Percentiles rank a stretch among this genome's conserved stretches.
Evolutionary conservation across 2,888 invertebrate species (phyloP).

Genomic region (Isotomurus palustris): DNA sequence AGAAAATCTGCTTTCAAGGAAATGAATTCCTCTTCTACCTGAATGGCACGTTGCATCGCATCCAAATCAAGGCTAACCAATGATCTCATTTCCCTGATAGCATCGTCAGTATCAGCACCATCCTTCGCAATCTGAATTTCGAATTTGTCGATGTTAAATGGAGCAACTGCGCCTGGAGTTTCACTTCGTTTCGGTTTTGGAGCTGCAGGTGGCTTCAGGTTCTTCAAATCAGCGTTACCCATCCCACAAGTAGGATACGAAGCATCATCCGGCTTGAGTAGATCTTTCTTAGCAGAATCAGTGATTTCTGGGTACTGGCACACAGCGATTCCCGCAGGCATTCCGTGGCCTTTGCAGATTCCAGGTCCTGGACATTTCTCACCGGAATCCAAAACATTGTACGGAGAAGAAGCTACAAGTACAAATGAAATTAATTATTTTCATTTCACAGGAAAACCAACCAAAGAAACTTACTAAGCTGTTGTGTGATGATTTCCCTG

Average conservation of each 20-base stretch:
- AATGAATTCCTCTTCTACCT: background rate
- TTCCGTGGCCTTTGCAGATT: constrained; percentile 2
- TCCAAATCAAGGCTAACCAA: background rate
- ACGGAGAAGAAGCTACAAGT: background rate
- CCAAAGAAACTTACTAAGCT: background rate
- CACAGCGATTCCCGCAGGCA: constrained; percentile 5
- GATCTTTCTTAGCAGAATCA: background rate
- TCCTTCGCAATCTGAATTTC: too few relatives aligned
- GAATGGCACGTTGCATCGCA: background rate
- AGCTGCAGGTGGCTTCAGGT: background rate
- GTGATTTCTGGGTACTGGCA: background rate
- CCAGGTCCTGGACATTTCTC: constrained; percentile 6
- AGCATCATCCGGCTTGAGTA: background rate
- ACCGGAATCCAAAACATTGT: background rate
- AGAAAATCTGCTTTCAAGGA: background rate
- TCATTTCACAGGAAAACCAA: background rate
- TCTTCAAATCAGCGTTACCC: background rate
- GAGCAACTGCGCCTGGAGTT: background rate
- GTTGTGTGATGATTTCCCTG: background rate
- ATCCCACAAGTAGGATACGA: background rate
- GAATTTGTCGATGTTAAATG: too few relatives aligned
- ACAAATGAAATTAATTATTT: background rate
- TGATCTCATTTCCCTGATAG: background rate
- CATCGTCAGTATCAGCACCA: too few relatives aligned
- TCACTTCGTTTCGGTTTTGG: background rate